These are phyloP conservation scores for Liparis tanakae DNA, from an alignment of 2,797 vertebrate species.

Conservation along the genomic window DNA sequence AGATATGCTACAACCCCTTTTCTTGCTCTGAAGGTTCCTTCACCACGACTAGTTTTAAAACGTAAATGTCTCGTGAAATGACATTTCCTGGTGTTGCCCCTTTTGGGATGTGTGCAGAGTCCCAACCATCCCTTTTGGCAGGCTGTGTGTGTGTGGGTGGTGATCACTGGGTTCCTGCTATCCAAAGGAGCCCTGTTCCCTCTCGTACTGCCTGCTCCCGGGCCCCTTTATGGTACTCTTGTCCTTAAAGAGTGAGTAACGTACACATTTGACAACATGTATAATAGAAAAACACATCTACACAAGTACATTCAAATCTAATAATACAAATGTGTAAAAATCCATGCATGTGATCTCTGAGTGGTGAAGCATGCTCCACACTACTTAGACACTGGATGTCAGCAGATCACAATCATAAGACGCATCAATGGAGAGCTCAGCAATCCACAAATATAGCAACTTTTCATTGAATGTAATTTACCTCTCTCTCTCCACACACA, in stretches of 20 bases:
- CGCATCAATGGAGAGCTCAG: constrained; percentile 3
- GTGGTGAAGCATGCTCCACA: not conserved
- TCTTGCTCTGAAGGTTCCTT: not conserved
- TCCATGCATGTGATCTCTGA: not conserved
- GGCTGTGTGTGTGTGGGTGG: constrained; percentile 73
- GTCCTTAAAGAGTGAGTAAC: constrained; percentile 93
- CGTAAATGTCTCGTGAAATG: constrained; percentile 17
- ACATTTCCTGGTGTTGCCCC: constrained; percentile 21
- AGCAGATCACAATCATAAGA: constrained; percentile 27
- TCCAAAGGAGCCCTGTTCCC: constrained; percentile 91
- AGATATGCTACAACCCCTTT: not conserved
- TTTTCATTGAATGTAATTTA: constrained; percentile 35
- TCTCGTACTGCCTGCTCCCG: constrained; percentile 94
- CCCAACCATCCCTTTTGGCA: constrained; percentile 57
- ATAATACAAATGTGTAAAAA: not conserved
- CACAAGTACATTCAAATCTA: not conserved
- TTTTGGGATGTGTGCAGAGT: constrained; percentile 58
- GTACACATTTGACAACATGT: not conserved
- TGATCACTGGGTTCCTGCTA: constrained; percentile 85
- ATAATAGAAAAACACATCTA: constrained; percentile 2
- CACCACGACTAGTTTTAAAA: constrained; percentile 2
- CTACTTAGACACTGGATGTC: constrained; percentile 9
- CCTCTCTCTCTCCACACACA: constrained; percentile 8
- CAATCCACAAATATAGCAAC: not conserved
- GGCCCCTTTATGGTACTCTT: constrained; percentile 91